phyloP scores from a whole-genome alignment of 2,888 invertebrate species.

The Neoaliturus tenellus region DNA sequence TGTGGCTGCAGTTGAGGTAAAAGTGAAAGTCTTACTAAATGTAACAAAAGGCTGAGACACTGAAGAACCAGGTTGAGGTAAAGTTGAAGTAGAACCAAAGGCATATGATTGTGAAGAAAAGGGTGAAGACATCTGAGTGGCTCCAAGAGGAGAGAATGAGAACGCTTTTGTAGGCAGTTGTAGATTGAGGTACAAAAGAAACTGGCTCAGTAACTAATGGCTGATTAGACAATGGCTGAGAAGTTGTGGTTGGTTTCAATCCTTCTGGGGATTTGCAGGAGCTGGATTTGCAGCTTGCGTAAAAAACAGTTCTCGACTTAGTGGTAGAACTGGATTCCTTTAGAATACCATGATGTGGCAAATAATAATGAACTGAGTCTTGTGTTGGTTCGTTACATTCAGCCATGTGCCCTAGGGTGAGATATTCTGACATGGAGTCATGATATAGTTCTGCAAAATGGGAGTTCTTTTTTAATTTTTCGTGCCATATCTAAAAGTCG shows the following conservation, averaged over 20 bases:
- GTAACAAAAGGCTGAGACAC: conserved; percentile 29
- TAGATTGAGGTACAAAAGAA: neutral
- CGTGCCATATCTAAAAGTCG: too few relatives aligned
- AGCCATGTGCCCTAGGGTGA: too few relatives aligned
- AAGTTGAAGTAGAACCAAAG: neutral
- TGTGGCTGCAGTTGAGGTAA: neutral
- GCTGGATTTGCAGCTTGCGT: too few relatives aligned
- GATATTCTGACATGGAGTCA: too few relatives aligned
- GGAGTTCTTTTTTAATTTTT: too few relatives aligned
- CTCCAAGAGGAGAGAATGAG: conserved; percentile 31
- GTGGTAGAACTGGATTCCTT: too few relatives aligned
- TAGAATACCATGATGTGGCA: too few relatives aligned
- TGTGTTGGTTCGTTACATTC: too few relatives aligned
- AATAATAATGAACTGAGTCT: too few relatives aligned
- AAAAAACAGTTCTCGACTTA: too few relatives aligned
- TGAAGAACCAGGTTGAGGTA: conserved; percentile 9
- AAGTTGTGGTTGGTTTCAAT: neutral
- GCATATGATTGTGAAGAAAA: conserved; percentile 5
- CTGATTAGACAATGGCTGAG: neutral
- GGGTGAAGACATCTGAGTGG: neutral
- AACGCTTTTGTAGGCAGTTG: conserved; percentile 38
- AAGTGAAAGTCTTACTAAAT: neutral
- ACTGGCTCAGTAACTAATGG: neutral
- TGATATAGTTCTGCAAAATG: too few relatives aligned
- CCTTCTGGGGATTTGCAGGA: conserved; percentile 17